Conservation (phyloP, 2,113 vertebrate genomes). For the Muscicapa adusta region DNA sequence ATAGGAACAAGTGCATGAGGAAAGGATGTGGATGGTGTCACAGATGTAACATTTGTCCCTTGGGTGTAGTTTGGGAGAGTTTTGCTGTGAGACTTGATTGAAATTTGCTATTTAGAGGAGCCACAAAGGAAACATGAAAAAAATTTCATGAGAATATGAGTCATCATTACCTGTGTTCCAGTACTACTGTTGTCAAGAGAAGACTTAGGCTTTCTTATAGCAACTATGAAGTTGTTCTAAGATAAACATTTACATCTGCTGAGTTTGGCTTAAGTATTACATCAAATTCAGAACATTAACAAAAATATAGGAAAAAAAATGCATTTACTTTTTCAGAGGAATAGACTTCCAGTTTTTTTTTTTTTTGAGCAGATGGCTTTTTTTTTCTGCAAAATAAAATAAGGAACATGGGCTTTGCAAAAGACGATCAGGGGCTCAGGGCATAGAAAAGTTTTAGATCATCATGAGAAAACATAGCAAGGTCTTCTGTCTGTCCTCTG, state of each 20-base stretch:
- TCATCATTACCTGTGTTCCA: constrained; percentile 3
- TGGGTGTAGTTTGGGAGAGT: neutral
- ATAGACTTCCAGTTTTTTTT: neutral
- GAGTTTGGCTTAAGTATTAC: neutral
- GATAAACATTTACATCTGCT: neutral
- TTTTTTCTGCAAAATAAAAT: neutral
- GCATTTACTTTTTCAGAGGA: neutral
- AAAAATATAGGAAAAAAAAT: neutral
- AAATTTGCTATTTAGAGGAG: constrained; percentile 3
- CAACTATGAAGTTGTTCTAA: neutral
- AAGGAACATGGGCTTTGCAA: neutral
- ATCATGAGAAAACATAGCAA: neutral
- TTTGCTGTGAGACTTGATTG: neutral
- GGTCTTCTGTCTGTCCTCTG: neutral
- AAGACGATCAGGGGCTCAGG: neutral
- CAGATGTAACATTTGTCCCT: neutral
- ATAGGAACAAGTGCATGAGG: neutral
- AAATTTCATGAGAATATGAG: neutral
- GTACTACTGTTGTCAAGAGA: neutral
- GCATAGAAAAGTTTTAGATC: neutral
- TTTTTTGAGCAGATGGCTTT: neutral
- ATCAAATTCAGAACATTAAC: neutral
- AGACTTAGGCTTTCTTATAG: neutral
- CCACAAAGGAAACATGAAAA: constrained; percentile 28
- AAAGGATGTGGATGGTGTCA: neutral